Evolutionary conservation across 2,797 vertebrate species (phyloP).

Genomic region (Psittacula echo): DNA sequence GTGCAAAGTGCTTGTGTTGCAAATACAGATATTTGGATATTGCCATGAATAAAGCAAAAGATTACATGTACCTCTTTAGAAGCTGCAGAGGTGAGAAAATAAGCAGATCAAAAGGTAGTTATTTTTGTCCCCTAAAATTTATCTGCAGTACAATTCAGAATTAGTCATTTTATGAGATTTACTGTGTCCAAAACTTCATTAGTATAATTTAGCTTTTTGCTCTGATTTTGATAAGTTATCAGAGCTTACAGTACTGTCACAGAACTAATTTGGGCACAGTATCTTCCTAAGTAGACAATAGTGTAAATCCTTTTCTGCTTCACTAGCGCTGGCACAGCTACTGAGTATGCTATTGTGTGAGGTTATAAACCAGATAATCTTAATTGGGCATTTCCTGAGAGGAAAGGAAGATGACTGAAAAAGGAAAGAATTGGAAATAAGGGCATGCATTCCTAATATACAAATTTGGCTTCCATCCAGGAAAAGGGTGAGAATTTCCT

Average conservation of each 20-base stretch:
- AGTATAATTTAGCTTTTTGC: background rate
- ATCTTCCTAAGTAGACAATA: conserved; percentile 10
- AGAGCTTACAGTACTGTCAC: background rate
- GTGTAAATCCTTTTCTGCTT: conserved; percentile 33
- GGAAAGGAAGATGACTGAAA: conserved; percentile 30
- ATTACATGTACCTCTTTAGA: background rate
- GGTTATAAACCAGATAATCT: conserved; percentile 52
- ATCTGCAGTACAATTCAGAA: background rate
- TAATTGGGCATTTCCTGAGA: conserved; percentile 65
- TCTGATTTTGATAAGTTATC: background rate
- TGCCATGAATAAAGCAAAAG: background rate
- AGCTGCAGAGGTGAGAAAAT: background rate
- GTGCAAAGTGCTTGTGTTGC: background rate
- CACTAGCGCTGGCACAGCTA: background rate
- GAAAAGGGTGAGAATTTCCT: conserved; percentile 54
- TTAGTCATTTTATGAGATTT: background rate
- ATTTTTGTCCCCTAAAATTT: background rate
- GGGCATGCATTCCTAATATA: conserved; percentile 20
- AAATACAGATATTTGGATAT: background rate
- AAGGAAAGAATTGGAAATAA: conserved; percentile 41
- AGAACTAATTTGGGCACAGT: background rate
- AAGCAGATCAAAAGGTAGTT: background rate
- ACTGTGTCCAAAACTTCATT: background rate
- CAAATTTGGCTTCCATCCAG: conserved; percentile 26
- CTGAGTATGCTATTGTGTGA: conserved; percentile 61